Base-by-base conservation (phyloP, 1,140 invertebrate species). In the Manduca sexta region DNA sequence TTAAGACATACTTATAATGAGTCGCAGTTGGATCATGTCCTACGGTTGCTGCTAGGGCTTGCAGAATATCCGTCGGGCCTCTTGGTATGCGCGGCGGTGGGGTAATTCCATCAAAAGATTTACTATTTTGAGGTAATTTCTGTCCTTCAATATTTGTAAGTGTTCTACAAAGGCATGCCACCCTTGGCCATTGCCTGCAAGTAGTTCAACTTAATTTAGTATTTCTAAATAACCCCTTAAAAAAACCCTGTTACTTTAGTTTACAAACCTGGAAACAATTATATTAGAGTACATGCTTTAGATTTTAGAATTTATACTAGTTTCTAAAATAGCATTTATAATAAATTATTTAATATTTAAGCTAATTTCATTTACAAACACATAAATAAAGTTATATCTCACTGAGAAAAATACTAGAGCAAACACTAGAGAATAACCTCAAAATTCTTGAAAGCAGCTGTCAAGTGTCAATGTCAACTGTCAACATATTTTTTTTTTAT, bases 31-130 rank as follows among this genome's bases (percentile, higher is more conserved):
- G 87, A 86, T 97, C 95, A 17, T 89, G 79, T 21, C 88, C 87
- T 13, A 95, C 89, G 1, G 93, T 95, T 50, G 87, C 88, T 26
- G 93, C 91, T 54, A 96, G 82, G 6, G 94, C 94, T 86, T 93
- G 84, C 38, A 97, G 84, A 48, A 97, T 92, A 78, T 95, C 94
- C 18, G 94, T 96, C 8, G 94, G 91, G 1, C 90, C 88, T 60
- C 95, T 88, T 31, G 89, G 88, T 67, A 93, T 94, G 37, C 91
- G 88, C 44, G 89, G 87, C 2, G 94, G 93, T 37, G 82, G 82
- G 16, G 79, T 72, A 38, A 84, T 84, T 0, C 81, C 81, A 58
- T 83, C 81, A 57, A 51, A 72, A 4, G 74, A 72, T 43, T 50
- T 65, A 47, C 61, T 50, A 12, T 34, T 52, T 26, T 74, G 69